Percentiles rank a stretch among this genome's conserved stretches.
These are phyloP conservation scores for Thoracochromis brauschi DNA, from an alignment of 2,113 vertebrate genomes.

Conservation along the genomic window DNA sequence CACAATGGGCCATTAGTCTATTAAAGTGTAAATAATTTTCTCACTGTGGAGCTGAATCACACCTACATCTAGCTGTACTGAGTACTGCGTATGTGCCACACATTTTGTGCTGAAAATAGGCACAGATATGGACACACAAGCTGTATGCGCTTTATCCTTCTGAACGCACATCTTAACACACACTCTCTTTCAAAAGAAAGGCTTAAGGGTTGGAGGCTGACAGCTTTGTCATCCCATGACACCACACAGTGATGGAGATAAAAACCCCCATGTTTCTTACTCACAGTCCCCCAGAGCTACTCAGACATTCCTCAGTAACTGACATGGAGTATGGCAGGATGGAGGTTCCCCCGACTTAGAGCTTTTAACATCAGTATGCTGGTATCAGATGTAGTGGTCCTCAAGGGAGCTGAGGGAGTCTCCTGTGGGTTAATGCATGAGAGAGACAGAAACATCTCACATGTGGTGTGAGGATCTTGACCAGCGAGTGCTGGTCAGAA, in stretches of 20 bases:
- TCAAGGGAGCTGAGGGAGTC: background rate
- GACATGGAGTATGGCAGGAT: background rate
- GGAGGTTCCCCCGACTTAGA: background rate
- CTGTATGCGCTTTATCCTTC: background rate
- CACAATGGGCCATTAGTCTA: slow-evolving; percentile 6
- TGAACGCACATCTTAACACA: background rate
- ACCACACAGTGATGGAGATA: background rate
- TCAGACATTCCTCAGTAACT: background rate
- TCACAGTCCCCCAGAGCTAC: background rate
- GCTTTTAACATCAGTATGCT: slow-evolving; percentile 22
- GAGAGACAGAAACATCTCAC: background rate
- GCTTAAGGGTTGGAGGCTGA: background rate
- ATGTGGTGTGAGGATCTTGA: background rate
- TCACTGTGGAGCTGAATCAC: background rate
- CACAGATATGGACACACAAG: background rate
- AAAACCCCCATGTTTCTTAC: background rate
- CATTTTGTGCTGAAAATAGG: background rate
- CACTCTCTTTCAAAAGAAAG: background rate
- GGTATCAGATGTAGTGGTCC: slow-evolving; percentile 1
- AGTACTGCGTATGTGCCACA: background rate
- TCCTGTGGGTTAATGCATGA: background rate
- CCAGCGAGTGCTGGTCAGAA: background rate
- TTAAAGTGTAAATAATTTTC: background rate
- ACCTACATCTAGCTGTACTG: background rate
- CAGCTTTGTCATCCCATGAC: slow-evolving; percentile 21